Conservation (phyloP, 2,113 vertebrate species). For the Willisornis vidua region DNA sequence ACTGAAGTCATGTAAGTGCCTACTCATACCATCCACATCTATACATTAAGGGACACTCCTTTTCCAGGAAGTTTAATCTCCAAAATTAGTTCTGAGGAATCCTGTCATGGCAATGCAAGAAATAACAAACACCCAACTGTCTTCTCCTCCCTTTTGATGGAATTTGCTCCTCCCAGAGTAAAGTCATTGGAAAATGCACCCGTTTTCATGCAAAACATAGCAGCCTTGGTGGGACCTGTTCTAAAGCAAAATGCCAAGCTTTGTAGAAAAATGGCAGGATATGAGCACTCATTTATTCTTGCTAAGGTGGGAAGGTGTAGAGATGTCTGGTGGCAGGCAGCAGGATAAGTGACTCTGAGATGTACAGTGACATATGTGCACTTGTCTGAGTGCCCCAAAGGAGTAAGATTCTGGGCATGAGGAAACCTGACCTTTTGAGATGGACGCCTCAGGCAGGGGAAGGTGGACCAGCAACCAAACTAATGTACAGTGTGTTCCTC, state of each 20-base stretch:
- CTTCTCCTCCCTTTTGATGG: neutral
- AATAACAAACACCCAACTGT: neutral
- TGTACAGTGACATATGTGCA: neutral
- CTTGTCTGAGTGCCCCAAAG: neutral
- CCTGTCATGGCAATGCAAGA: neutral
- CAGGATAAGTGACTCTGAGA: neutral
- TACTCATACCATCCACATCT: neutral
- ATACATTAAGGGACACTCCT: neutral
- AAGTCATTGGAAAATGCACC: neutral
- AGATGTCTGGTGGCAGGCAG: neutral
- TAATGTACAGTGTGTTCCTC: neutral
- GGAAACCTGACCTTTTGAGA: neutral
- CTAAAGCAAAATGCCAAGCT: neutral
- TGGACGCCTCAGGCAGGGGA: neutral
- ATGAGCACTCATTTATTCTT: neutral
- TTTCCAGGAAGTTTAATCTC: conserved; percentile 38
- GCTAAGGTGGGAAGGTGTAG: neutral
- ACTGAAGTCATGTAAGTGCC: neutral
- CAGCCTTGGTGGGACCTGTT: neutral
- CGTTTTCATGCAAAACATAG: neutral
- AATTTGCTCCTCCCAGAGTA: neutral
- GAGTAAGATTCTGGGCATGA: neutral
- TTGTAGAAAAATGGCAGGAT: neutral
- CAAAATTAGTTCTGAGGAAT: conserved; percentile 24
- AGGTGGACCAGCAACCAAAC: neutral